Evolutionary conservation across 30 jellyfish, hydroid and myxozoan genomes (phyloP), one percentile per base, ranked within the genome.

Genomic region (Pelagia noctiluca): DNA sequence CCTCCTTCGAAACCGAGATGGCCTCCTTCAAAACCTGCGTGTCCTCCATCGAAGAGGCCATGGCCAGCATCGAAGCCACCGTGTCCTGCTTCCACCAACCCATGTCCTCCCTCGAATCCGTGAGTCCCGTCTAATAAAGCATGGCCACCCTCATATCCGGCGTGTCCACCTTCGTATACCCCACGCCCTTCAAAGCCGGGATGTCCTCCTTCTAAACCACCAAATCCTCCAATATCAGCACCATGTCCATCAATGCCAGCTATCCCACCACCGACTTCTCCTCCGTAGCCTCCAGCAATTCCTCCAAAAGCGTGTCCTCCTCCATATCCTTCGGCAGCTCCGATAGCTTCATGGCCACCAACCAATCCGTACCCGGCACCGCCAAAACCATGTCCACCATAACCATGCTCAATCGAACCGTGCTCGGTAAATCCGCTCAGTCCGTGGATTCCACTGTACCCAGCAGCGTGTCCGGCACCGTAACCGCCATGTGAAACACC

Each of bases 1-100:
- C 93, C n/a, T n/a, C n/a, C 95, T 22, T 91, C 95, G 54, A 75
- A 30, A 28, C 98, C 97, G 29, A 96, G 96, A 64, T 74, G 78
- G 50, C 97, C 97, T 30, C 89, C 92, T 1, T 49, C 93, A 50
- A 38, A 48, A 36, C 76, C 90, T 35, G 94, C 84, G 46, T 32
- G 78, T 2, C 85, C 95, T n/a, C 83, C 95, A 0, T 53, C 87
- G 23, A 86, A 67, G 23, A 80, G 79, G 28, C 93, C 95, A 70
- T 34, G 90, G 18, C 87, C 97, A 32, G 87, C 97, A 1, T 52
- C 94, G 46, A 48, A 48, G 37, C 71, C 90, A 46, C 96, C 86
- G 49, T 35, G 82, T 2, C 87, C 92, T 22, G 71, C 92, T 2
- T 53, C 87, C 16, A n/a, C 36, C 29, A 74, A 74, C 10, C 97